These are phyloP conservation scores for Cepaea nemoralis DNA, from an alignment of 1,140 invertebrate species.

Conservation along the genomic window DNA sequence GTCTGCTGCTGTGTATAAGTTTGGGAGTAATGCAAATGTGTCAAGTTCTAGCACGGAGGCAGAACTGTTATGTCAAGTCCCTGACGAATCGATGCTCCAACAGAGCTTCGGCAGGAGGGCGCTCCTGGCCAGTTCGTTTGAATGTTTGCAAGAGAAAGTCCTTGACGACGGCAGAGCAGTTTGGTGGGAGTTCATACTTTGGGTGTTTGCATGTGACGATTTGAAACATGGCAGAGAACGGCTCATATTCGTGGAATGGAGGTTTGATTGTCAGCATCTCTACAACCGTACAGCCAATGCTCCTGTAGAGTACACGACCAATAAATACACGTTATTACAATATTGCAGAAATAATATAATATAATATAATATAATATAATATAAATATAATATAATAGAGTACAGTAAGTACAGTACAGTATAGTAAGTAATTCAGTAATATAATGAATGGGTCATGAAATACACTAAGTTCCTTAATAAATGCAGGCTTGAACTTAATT, in stretches of 20 bases:
- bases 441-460: too few species aligned
- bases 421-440: too few species aligned
- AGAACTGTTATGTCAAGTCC: conserved; percentile 46
- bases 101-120: conserved; percentile 67
- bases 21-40: too few species aligned
- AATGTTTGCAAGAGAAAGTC: conserved; percentile 67
- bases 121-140: conserved; percentile 53
- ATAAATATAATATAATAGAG: too few species aligned
- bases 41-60: conserved; percentile 7
- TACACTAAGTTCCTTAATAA: too few species aligned
- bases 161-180: conserved; percentile 50
- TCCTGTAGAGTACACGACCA: conserved; percentile 60
- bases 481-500: too few species aligned
- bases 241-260: conserved; percentile 69
- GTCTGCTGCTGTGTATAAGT: too few species aligned
- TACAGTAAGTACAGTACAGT: too few species aligned
- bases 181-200: conserved; percentile 63
- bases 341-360: too few species aligned
- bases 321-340: too few species aligned
- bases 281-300: conserved; percentile 70
- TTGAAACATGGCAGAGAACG: conserved; percentile 71
- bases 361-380: too few species aligned
- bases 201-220: conserved; percentile 69
- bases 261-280: conserved; percentile 70
- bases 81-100: conserved; percentile 62